Evolutionary conservation across 1,140 invertebrate species (phyloP).

Genomic region (Brachionus angularis): DNA sequence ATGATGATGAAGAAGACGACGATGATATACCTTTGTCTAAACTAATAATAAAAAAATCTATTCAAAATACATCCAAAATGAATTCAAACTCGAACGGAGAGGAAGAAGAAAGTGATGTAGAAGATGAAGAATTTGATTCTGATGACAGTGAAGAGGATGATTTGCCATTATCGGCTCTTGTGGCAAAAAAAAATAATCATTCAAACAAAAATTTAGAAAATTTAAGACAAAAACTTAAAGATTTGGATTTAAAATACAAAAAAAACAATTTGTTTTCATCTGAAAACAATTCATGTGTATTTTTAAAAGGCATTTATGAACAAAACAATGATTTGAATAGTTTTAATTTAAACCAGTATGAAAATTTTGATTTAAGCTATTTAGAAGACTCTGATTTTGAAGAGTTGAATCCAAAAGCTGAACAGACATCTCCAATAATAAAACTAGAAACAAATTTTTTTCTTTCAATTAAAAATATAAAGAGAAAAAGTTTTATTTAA

Average conservation of each 20-base stretch:
- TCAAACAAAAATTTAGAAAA: too few species aligned
- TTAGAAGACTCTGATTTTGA: slow-evolving; percentile 13
- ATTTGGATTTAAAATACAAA: slow-evolving; percentile 9
- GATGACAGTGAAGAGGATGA: too few species aligned
- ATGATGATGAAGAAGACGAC: background rate
- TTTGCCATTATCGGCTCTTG: too few species aligned
- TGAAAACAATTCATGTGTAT: background rate
- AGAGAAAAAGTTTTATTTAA: too few species aligned
- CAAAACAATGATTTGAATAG: background rate
- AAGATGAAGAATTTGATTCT: too few species aligned
- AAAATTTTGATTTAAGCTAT: slow-evolving; percentile 2
- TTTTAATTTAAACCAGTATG: background rate
- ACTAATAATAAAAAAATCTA: background rate
- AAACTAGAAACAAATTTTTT: background rate
- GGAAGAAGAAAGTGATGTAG: too few species aligned
- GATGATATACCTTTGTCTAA: background rate
- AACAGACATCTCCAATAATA: background rate
- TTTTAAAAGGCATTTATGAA: slow-evolving; percentile 12
- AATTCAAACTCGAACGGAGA: too few species aligned
- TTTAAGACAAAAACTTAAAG: background rate
- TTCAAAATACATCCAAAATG: too few species aligned
- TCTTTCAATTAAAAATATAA: background rate
- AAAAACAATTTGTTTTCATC: too few species aligned
- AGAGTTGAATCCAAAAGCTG: background rate
- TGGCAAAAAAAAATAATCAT: too few species aligned